These are phyloP conservation scores for Scaptomyza montana DNA, from an alignment of 1,140 invertebrate genomes.

Conservation along the genomic window DNA sequence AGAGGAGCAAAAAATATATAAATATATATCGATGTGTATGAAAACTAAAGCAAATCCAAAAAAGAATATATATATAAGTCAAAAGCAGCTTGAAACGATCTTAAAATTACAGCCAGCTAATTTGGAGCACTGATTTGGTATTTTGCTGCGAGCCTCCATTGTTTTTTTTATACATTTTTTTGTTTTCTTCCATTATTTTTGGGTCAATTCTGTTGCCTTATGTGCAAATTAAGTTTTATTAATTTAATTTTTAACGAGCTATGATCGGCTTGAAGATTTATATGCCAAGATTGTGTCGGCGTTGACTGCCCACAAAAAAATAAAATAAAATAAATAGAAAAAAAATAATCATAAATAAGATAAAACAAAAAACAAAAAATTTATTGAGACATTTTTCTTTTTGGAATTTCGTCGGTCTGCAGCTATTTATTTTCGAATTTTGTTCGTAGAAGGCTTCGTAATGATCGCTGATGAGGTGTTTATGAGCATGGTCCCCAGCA, in stretches of 20 bases:
- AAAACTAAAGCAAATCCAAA: neutral
- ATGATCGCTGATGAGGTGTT: slow-evolving; percentile 80
- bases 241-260: slow-evolving; percentile 80
- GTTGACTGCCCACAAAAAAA: slow-evolving; percentile 27
- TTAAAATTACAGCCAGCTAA: slow-evolving; percentile 66
- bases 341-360: neutral
- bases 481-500: slow-evolving; percentile 63
- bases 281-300: slow-evolving; percentile 38
- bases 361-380: slow-evolving; percentile 11
- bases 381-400: slow-evolving; percentile 72
- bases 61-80: neutral
- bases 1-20: neutral
- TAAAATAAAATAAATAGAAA: too few species aligned
- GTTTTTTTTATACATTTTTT: slow-evolving; percentile 28
- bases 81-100: slow-evolving; percentile 33
- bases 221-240: slow-evolving; percentile 78
- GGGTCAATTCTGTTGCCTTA: slow-evolving; percentile 35
- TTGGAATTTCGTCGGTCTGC: slow-evolving; percentile 16
- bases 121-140: slow-evolving; percentile 69
- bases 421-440: slow-evolving; percentile 68
- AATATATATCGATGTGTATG: neutral
- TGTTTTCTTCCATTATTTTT: neutral
- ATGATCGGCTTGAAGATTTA: slow-evolving; percentile 67
- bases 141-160: slow-evolving; percentile 54
- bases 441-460: slow-evolving; percentile 71